Base-by-base conservation (phyloP, 2,113 vertebrate genomes). In the Ammodytes dubius region DNA sequence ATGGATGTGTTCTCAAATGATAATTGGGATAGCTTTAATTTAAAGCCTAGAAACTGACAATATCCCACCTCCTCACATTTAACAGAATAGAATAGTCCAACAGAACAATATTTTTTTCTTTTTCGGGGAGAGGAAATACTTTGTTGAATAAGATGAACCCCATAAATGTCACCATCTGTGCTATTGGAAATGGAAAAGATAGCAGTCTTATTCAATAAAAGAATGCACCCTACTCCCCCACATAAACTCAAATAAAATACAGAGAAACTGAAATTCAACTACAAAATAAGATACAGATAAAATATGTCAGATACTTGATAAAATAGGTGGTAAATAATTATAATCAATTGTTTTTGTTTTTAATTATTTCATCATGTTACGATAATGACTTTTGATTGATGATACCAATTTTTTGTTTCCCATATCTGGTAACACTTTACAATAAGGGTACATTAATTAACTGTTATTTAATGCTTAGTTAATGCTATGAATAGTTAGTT, bases 131-230 rank as follows among this genome's bases (percentile, higher is more conserved):
- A 47, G 42, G 40, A 40, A 8, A 49, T n/a, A 12, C 42, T 42
- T 75, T 66, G 39, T 45, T 71, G 67, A 60, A 64, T 39, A 46
- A 50, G 6, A 19, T 17, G 50, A 39, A 1, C n/a, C 3, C 7
- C n/a, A 57, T 14, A 69, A 58, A 69, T 70, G 8, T 59, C 19
- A 53, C 60, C 19, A 70, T 52, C 11, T 61, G 40, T 74, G 19
- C 65, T 43, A 45, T 27, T 60, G 9, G 10, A 71, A 65, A 43
- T 2, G 35, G 40, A 12, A 35, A 19, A 27, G 15, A 12, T 69
- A 42, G 19, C 42, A 58, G 13, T 58, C 37, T 74, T 49, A 52
- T 83, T 74, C 57, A 11, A 40, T 65, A 64, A 37, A 70, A 45
- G 11, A 53, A 60, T n/a, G 3, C 40, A 37, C 35, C 13, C 4